Conservation (phyloP, 2,797 vertebrate species). For the Enteromius paludinosus region DNA sequence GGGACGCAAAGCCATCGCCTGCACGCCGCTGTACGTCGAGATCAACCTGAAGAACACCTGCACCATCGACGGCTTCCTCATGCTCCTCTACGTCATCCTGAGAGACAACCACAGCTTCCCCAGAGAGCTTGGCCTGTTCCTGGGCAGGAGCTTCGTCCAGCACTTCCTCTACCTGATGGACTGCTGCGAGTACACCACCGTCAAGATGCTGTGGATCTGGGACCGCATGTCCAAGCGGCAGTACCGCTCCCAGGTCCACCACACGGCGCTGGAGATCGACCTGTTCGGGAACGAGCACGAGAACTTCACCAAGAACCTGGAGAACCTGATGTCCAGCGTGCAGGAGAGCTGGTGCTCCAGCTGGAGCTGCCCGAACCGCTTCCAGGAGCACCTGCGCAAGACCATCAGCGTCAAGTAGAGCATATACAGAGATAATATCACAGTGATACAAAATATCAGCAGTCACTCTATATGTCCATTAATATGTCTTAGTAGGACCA, state of each 20-base stretch:
- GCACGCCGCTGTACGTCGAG: slow-evolving; percentile 88
- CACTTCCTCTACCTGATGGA: slow-evolving; percentile 91
- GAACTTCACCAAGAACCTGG: slow-evolving; percentile 91
- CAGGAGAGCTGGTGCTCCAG: slow-evolving; percentile 88
- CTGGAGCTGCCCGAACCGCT: slow-evolving; percentile 81
- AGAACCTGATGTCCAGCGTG: slow-evolving; percentile 88
- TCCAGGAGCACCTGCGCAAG: slow-evolving; percentile 81
- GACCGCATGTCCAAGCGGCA: slow-evolving; percentile 90
- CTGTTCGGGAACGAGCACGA: slow-evolving; percentile 92
- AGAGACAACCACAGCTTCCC: slow-evolving; percentile 86
- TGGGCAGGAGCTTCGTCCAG: slow-evolving; percentile 87
- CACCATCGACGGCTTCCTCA: slow-evolving; percentile 92
- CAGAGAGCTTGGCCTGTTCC: slow-evolving; percentile 83
- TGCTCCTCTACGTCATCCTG: slow-evolving; percentile 90
- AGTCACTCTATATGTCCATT: neutral
- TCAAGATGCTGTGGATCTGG: slow-evolving; percentile 94
- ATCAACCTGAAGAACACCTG: slow-evolving; percentile 90
- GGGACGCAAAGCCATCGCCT: slow-evolving; percentile 88
- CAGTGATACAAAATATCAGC: neutral
- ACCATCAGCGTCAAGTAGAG: slow-evolving; percentile 83
- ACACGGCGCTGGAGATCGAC: slow-evolving; percentile 86
- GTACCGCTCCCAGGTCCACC: slow-evolving; percentile 85
- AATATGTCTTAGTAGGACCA: neutral
- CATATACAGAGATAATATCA: no score
- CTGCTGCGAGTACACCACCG: slow-evolving; percentile 88